These are phyloP conservation scores for Nylanderia fulva DNA, from an alignment of 1,140 invertebrate species.

Conservation along the genomic window DNA sequence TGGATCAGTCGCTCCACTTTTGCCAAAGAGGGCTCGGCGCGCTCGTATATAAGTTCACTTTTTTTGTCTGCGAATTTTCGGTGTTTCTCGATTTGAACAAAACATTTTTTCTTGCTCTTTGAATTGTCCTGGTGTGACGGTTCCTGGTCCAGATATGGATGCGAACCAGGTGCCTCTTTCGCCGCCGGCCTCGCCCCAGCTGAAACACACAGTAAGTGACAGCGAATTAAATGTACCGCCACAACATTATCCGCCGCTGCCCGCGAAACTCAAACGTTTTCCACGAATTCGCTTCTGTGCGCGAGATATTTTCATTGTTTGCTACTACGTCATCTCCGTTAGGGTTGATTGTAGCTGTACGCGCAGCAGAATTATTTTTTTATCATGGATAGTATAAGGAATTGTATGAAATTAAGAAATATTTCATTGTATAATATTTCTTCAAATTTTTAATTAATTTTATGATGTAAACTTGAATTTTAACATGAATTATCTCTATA, in stretches of 20 bases:
- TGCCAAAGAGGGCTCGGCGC: constrained; percentile 29
- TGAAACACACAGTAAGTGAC: constrained; percentile 86
- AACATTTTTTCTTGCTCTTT: background rate
- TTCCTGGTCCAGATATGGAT: constrained; percentile 69
- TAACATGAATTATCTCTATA: background rate
- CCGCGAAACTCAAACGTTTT: constrained; percentile 76
- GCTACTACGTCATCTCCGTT: background rate
- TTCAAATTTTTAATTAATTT: background rate
- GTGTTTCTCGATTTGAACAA: background rate
- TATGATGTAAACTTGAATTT: background rate
- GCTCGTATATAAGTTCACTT: too few relatives aligned
- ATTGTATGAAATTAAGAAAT: too few relatives aligned
- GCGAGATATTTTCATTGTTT: background rate
- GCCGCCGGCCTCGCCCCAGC: constrained; percentile 87
- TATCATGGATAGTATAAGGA: background rate
- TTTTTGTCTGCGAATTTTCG: background rate
- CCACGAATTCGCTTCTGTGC: background rate
- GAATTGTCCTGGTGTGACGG: constrained; percentile 15
- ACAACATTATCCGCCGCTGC: constrained; percentile 36
- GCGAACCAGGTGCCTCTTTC: constrained; percentile 83
- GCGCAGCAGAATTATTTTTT: background rate
- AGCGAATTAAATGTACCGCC: constrained; percentile 73
- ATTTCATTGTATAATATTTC: background rate
- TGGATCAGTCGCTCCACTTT: constrained; percentile 59
- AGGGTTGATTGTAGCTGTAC: background rate